Conservation (phyloP, 2,888 invertebrate genomes). For the Mimumesa dahlbomi region DNA sequence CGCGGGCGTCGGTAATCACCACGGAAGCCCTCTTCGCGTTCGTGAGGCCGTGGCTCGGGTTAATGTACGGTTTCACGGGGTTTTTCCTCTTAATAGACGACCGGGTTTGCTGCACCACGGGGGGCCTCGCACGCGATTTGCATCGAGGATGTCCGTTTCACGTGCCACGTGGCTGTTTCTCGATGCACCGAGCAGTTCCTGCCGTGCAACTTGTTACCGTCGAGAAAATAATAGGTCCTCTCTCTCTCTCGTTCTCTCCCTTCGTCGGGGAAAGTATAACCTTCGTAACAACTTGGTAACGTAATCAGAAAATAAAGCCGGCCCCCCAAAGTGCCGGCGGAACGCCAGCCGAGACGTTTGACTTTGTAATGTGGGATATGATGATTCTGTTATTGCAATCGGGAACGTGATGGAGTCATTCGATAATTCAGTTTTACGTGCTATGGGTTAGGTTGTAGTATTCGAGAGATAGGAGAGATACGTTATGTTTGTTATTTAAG, state of each 20-base stretch:
- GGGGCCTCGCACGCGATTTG: conserved; percentile 51
- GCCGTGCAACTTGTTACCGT: conserved; percentile 9
- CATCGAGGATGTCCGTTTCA: conserved; percentile 53
- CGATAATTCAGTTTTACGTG: too few species aligned
- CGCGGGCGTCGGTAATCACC: conserved; percentile 17
- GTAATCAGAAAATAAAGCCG: not conserved
- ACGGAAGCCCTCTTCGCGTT: conserved; percentile 3
- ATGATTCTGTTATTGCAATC: not conserved
- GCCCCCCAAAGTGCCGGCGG: not conserved
- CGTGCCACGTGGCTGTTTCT: conserved; percentile 52
- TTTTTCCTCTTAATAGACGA: conserved; percentile 46
- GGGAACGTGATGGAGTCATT: too few species aligned
- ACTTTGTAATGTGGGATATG: conserved; percentile 3
- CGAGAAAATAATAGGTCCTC: conserved; percentile 10
- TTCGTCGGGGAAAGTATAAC: conserved; percentile 19
- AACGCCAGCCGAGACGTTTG: not conserved
- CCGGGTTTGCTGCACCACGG: conserved; percentile 10
- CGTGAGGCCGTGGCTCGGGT: conserved; percentile 18
- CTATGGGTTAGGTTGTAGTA: too few species aligned
- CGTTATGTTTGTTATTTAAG: too few species aligned
- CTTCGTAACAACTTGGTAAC: not conserved
- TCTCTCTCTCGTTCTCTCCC: too few species aligned
- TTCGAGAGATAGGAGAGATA: too few species aligned
- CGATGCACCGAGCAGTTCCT: conserved; percentile 15
- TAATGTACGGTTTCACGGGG: conserved; percentile 42